Base-by-base conservation (phyloP, 2,797 vertebrate genomes). In the Pipistrellus pipistrellus region DNA sequence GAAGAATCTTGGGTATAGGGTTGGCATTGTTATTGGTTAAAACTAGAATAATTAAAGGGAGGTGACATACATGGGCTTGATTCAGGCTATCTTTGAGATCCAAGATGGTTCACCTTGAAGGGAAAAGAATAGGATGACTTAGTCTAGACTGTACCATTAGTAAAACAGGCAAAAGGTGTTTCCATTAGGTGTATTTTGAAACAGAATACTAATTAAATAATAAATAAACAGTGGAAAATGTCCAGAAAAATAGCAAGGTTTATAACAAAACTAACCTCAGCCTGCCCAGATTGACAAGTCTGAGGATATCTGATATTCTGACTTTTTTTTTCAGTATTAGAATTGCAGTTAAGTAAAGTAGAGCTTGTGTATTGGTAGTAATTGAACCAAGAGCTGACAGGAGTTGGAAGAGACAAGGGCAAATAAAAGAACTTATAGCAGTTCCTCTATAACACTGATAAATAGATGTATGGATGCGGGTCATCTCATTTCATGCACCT, bases 161-260 rank as follows among this genome's bases (percentile, higher is more conserved):
- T 66, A 32, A 88, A 51, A 66, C 4, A 86, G 35, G 53, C 35
- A 88, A 81, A 85, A 35, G 15, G n/a, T 84, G 9, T 48, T 81
- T 92, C 41, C 18, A 71, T 78, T 78, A 66, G 20, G 18, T 71
- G 41, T 92, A 18, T 71, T 95, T 93, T 93, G 68, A 91, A 85
- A 87, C 6, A 91, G 21, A 5, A 95, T 88, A 27, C 32, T 91
- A 55, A 92, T 91, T 85, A 76, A 86, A 76, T 21, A 15, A 73
- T 75, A 78, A 15, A 73, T 75, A 78, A 21, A 46, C 17, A 77
- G 20, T 81, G 21, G 12, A 51, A 88, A 85, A 35, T 4, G 66
- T 25, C 92, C 64, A 94, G 77, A 88, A 84, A 95, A 95, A 90
- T 57, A 48, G 17, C 23, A 91, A 93, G 32, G 20, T 86, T 86